These are phyloP conservation scores for Euphysa ruthae DNA, from an alignment of 30 jellyfish, hydroid and myxozoan species.

Conservation along the genomic window DNA sequence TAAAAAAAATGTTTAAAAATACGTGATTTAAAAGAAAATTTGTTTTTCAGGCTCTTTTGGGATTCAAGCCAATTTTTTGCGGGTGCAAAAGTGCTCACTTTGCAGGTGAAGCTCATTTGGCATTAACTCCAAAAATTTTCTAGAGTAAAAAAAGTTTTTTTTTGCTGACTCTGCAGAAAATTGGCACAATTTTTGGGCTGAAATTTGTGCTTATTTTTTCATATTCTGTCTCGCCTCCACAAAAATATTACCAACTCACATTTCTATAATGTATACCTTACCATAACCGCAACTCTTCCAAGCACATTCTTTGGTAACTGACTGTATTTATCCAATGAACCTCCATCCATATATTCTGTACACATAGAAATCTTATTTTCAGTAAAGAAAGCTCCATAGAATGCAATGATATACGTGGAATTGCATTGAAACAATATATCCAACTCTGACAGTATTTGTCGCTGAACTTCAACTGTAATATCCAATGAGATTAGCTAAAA, in stretches of 20 bases:
- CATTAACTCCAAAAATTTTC: background rate
- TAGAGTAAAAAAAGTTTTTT: background rate
- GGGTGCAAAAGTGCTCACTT: no score
- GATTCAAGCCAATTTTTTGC: no score
- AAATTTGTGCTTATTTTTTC: no score
- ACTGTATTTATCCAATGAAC: conserved; percentile 85
- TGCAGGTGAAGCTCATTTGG: no score
- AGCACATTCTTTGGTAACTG: conserved; percentile 63
- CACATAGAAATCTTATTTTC: conserved; percentile 91
- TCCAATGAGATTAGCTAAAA: conserved; percentile 94
- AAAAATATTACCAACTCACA: background rate
- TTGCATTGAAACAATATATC: conserved; percentile 84
- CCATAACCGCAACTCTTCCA: conserved; percentile 76
- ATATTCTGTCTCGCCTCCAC: no score
- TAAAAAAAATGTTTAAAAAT: no score
- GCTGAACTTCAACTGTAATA: conserved; percentile 72
- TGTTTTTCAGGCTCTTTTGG: no score
- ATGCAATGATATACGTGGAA: conserved; percentile 71
- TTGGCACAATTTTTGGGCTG: no score
- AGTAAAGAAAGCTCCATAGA: conserved; percentile 85
- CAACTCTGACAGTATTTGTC: conserved; percentile 82
- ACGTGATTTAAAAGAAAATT: no score
- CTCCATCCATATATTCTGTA: conserved; percentile 97
- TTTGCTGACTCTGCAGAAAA: no score
- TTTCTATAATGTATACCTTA: conserved; percentile 15